Percentiles rank a stretch among this genome's conserved stretches.
Conservation (phyloP, 2,113 vertebrate genomes). For the Capra hircus region DNA sequence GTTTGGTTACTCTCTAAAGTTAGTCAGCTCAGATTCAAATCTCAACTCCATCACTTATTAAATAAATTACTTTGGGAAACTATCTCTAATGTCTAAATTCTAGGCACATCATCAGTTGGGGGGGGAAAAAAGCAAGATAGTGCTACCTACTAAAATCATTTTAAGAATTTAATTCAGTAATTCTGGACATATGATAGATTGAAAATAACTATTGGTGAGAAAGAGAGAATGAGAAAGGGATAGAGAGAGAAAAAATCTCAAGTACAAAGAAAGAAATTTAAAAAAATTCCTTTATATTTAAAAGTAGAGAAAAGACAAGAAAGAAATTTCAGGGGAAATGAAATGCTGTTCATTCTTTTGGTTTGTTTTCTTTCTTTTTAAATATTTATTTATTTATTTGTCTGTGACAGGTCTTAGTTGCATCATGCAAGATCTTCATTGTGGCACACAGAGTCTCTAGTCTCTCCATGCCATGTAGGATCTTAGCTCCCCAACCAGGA, state of each 20-base stretch:
- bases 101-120: not conserved
- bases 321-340: not conserved
- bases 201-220: not conserved
- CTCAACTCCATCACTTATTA: not conserved
- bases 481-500: not conserved
- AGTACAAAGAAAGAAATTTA: not conserved
- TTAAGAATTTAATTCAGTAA: not conserved
- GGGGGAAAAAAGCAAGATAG: not conserved
- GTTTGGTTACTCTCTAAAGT: not conserved
- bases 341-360: not conserved
- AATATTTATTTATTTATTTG: not conserved
- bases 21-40: not conserved
- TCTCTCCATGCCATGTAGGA: not conserved
- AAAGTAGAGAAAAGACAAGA: not conserved
- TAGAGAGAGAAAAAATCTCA: not conserved
- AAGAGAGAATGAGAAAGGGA: not conserved
- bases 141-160: not conserved
- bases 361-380: not conserved
- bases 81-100: not conserved
- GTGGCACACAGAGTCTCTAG: not conserved
- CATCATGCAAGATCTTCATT: not conserved
- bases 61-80: not conserved
- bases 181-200: not conserved
- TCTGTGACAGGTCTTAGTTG: not conserved
- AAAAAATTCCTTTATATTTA: not conserved